Evolutionary conservation across 2,113 vertebrate species (phyloP), one percentile per base, ranked within the genome.

Genomic region (Albula glossodonta): DNA sequence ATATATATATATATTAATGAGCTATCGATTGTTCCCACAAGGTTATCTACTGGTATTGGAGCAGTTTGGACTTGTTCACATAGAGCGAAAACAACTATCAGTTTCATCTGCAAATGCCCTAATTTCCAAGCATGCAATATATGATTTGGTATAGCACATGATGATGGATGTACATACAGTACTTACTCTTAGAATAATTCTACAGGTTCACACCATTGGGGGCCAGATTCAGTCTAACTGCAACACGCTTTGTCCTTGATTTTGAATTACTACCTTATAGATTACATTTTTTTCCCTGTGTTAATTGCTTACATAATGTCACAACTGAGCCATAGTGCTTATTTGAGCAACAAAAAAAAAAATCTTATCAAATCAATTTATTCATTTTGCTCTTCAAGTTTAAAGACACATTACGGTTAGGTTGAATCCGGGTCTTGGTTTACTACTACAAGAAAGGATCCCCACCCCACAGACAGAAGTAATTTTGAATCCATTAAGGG

Each of bases 61-160:
- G 81, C 51, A 82, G 80, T 81, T 87, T 85, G 82, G 80, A 90
- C 79, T 80, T 84, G 63, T 60, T 84, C 74, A 79, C 63, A 87
- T 60, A 79, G 70, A 82, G 78, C 82, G 56, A 51, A 84, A 86
- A 84, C 60, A 70, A 41, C 51, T 41, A 57, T 84, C 15, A 9
- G 86, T 85, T 86, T 82, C 41, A 87, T 83, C 82, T 89, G 87
- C 19, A 82, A 91, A 91, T 92, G 92, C 90, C 90, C 85, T 89
- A 86, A 83, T 89, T 85, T 88, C 81, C 88, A 89, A 86, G 88
- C 92, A 92, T 93, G 91, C 90, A 90, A 51, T 86, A 88, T 80
- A 91, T 89, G 87, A 90, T 94, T 93, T 93, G 90, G 91, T 94
- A 87, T 90, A 89, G 87, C 88, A 89, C 86, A 87, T 88, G 92